Percentiles rank a stretch among this genome's conserved stretches.
phyloP scores from a whole-genome alignment of 2,888 invertebrate genomes.

The Cheiracanthium punctorium region DNA sequence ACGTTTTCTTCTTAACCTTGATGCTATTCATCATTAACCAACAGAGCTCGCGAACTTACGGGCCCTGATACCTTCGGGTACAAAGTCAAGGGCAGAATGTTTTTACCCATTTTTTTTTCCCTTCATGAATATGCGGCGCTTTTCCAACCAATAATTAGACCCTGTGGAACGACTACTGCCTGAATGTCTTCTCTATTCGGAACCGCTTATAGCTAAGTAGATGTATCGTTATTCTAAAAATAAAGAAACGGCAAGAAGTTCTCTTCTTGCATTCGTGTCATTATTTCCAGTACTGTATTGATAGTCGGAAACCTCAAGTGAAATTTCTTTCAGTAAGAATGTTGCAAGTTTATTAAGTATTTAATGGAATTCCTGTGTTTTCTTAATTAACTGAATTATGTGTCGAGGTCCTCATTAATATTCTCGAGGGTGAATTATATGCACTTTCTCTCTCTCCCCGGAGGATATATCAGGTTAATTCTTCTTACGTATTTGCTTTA shows the following conservation, averaged over 20 bases:
- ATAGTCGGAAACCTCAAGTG: too few species aligned
- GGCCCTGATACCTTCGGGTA: slow-evolving; percentile 40
- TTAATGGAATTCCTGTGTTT: not conserved
- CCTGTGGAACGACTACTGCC: not conserved
- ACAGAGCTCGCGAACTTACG: slow-evolving; percentile 27
- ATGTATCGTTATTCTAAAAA: too few species aligned
- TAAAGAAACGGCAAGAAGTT: too few species aligned
- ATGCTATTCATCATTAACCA: slow-evolving; percentile 51
- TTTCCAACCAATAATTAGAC: slow-evolving; percentile 62
- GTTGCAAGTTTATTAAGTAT: not conserved
- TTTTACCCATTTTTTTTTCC: slow-evolving; percentile 2
- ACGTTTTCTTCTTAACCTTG: slow-evolving; percentile 53
- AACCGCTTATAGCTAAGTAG: too few species aligned
- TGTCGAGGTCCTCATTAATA: not conserved
- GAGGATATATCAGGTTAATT: too few species aligned
- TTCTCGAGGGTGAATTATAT: not conserved
- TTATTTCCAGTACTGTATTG: too few species aligned
- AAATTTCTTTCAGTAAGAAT: too few species aligned
- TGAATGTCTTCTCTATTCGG: not conserved
- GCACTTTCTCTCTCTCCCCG: too few species aligned
- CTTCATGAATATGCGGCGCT: slow-evolving; percentile 60
- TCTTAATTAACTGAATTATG: not conserved
- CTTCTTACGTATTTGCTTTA: too few species aligned
- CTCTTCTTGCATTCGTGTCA: too few species aligned
- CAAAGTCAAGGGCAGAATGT: slow-evolving; percentile 55